Conservation (phyloP, 2,797 vertebrate genomes). For the Margarornis squamiger region DNA sequence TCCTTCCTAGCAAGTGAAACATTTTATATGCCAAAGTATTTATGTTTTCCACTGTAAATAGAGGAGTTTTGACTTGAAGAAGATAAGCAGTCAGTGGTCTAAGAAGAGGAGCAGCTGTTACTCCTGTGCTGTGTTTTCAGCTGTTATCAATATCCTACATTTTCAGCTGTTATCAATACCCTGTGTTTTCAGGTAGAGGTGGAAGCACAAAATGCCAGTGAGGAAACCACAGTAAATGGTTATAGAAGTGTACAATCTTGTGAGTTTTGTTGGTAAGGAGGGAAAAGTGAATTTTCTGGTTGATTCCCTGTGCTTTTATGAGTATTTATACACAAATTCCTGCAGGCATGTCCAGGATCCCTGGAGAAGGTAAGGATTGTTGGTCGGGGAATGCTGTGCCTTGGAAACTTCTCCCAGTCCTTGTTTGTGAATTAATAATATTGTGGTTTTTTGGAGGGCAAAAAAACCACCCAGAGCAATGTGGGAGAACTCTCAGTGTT, state of each 20-base stretch:
- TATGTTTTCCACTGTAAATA: background rate
- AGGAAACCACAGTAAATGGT: background rate
- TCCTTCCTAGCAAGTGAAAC: background rate
- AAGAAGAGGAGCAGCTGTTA: background rate
- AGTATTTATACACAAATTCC: background rate
- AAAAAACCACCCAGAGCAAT: background rate
- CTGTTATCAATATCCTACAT: background rate
- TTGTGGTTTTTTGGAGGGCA: fast-evolving
- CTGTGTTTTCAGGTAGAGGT: background rate
- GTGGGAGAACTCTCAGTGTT: background rate
- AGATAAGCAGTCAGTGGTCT: background rate
- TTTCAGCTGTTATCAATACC: background rate
- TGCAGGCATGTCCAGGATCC: background rate
- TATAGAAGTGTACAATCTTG: background rate
- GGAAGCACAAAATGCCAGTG: background rate
- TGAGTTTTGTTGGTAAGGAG: background rate
- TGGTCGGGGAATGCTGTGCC: background rate
- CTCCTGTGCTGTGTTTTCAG: background rate
- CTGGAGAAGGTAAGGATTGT: background rate
- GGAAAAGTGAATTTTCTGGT: background rate
- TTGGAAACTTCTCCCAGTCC: background rate
- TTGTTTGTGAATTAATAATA: background rate
- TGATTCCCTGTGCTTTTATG: background rate
- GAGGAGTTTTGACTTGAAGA: background rate
- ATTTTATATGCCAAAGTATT: background rate